A percentile compares a stretch with the other conserved stretches of the same genome.
These are phyloP conservation scores for Polydrusus tereticollis DNA, from an alignment of 2,888 invertebrate genomes.

Conservation along the genomic window DNA sequence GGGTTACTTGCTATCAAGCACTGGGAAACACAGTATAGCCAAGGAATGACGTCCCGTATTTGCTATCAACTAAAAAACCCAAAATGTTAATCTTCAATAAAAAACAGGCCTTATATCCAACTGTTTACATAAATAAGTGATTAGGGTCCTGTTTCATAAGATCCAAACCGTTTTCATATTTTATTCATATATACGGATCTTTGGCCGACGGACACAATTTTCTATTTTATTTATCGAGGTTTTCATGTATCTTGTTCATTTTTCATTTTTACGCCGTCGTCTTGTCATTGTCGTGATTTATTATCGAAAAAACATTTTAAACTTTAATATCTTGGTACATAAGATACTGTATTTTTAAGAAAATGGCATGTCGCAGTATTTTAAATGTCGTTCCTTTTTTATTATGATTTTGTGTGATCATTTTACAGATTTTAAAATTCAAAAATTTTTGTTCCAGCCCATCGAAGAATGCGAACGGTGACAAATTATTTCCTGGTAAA, in stretches of 20 bases:
- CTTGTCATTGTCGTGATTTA: background rate
- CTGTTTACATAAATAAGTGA: too few relatives aligned
- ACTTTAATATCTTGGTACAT: background rate
- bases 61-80: too few relatives aligned
- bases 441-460: slow-evolving; percentile 70
- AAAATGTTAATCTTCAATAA: too few relatives aligned
- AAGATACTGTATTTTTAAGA: background rate
- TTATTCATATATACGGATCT: background rate
- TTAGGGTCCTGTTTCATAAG: background rate
- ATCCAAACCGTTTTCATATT: background rate
- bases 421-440: too few relatives aligned
- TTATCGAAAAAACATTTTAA: background rate
- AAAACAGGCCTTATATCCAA: too few relatives aligned
- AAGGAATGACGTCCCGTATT: too few relatives aligned
- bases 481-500: slow-evolving; percentile 95
- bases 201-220: background rate
- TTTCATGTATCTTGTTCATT: background rate
- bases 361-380: background rate
- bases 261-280: background rate
- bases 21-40: too few relatives aligned
- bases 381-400: background rate
- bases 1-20: too few relatives aligned
- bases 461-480: slow-evolving; percentile 87
- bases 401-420: too few relatives aligned
- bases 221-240: background rate